phyloP scores from a whole-genome alignment of 2,113 vertebrate species.

The Megaceryle maxima region DNA sequence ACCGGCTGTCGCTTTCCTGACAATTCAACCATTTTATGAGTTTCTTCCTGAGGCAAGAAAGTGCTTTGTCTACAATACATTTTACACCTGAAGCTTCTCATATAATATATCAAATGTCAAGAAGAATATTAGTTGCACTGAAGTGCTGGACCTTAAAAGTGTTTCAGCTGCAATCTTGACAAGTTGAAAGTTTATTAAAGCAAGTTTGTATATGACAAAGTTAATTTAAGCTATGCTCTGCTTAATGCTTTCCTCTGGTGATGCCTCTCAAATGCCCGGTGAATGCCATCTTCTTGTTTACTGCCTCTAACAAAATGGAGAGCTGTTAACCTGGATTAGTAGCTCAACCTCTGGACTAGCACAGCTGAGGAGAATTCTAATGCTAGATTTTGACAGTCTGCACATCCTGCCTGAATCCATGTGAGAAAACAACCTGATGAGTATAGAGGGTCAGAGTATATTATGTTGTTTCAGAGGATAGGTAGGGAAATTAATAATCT shows the following conservation, averaged over 20 bases:
- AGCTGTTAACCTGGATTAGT: slow-evolving; percentile 46
- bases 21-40: slow-evolving; percentile 36
- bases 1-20: neutral
- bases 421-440: neutral
- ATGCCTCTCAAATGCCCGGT: neutral
- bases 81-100: slow-evolving; percentile 14
- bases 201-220: neutral
- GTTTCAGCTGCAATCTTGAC: neutral
- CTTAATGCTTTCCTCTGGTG: neutral
- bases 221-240: neutral
- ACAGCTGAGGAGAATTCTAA: neutral
- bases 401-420: neutral
- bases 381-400: neutral
- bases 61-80: neutral
- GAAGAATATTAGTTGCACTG: neutral
- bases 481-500: neutral
- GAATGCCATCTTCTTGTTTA: neutral
- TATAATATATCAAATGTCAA: slow-evolving; percentile 26
- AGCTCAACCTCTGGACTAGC: neutral
- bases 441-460: neutral
- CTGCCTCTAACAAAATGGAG: neutral
- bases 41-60: neutral
- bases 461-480: neutral
- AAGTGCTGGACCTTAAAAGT: neutral
- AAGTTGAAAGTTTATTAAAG: slow-evolving; percentile 42